phyloP scores from a whole-genome alignment of 2,797 vertebrate genomes.

The Lemur catta region DNA sequence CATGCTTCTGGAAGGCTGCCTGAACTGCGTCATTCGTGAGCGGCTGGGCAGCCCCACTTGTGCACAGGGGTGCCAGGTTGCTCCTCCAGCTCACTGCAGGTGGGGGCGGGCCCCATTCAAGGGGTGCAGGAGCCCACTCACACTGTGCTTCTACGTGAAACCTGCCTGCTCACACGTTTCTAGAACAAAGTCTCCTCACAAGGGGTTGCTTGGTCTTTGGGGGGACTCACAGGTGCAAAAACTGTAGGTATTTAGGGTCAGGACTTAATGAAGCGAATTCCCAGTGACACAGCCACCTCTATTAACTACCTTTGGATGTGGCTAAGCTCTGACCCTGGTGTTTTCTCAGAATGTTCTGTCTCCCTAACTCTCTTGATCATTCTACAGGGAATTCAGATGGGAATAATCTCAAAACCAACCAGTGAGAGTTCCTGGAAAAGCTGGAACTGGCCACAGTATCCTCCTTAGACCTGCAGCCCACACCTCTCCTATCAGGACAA shows the following conservation, averaged over 20 bases:
- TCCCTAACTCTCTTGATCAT: neutral
- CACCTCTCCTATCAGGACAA: neutral
- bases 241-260: neutral
- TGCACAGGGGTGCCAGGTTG: neutral
- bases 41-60: neutral
- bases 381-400: neutral
- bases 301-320: neutral
- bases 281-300: neutral
- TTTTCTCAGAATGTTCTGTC: neutral
- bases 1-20: constrained; percentile 50
- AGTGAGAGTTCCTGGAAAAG: neutral
- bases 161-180: rapidly evolving
- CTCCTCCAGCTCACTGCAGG: rapidly evolving
- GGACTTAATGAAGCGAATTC: neutral
- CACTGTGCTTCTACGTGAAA: neutral
- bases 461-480: rapidly evolving
- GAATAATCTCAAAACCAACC: neutral
- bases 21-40: constrained; percentile 7
- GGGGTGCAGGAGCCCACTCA: rapidly evolving
- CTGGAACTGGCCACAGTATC: neutral
- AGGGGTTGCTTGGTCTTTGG: neutral
- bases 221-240: neutral
- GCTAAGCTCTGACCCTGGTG: neutral
- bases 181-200: neutral
- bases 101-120: rapidly evolving